Evolutionary conservation across 37 sponge, comb jelly and placozoan species (phyloP).

Genomic region (Lycopodina hypogea): DNA sequence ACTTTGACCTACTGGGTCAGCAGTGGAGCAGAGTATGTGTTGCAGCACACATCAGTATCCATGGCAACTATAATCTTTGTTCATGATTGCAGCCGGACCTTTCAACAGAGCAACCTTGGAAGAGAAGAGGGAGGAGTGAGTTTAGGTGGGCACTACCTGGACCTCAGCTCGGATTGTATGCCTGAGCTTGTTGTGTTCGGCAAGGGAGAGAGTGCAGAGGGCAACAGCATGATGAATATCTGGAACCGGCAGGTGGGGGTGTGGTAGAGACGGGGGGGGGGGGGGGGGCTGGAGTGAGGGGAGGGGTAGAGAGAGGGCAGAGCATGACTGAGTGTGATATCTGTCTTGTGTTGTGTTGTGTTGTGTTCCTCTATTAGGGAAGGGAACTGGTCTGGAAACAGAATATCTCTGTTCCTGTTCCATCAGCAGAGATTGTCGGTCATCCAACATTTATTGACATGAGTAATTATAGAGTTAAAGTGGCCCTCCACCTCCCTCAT

Average conservation of each 20-base stretch:
- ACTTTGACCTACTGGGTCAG: conserved; percentile 17
- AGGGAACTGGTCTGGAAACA: neutral
- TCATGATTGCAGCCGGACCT: conserved; percentile 3
- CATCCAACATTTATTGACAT: conserved; percentile 15
- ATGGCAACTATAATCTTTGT: too few species aligned
- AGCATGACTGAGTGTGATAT: neutral
- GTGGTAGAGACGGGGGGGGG: neutral
- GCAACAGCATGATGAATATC: neutral
- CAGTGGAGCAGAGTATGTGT: conserved; percentile 15
- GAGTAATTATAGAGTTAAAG: conserved; percentile 6
- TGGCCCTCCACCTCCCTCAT: neutral
- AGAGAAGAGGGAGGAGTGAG: neutral
- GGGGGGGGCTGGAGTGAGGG: neutral
- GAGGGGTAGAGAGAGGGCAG: neutral
- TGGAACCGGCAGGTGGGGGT: neutral
- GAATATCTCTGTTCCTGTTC: neutral
- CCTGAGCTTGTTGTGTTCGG: conserved; percentile 7
- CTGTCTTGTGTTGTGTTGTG: neutral
- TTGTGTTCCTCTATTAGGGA: neutral
- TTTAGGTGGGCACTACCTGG: conserved; percentile 23
- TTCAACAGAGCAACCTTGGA: neutral
- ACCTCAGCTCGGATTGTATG: conserved; percentile 45
- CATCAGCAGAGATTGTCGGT: neutral
- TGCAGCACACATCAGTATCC: too few species aligned
- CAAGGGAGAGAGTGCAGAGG: neutral